Base-by-base conservation (phyloP, 2,888 invertebrate genomes). In the Catocala sponsa region DNA sequence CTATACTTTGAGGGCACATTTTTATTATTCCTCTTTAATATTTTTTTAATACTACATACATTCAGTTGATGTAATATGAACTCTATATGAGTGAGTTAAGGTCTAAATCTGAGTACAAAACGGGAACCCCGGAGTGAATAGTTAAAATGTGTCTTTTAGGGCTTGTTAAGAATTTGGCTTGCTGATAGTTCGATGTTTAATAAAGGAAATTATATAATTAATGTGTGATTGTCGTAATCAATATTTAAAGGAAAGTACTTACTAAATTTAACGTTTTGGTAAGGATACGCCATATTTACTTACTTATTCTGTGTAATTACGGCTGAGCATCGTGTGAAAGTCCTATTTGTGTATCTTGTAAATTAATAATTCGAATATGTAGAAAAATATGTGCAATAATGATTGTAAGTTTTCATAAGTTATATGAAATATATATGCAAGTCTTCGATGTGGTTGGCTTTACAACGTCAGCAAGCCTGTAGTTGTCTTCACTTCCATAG, bases 401-500 rank as follows among this genome's bases (percentile, higher is more conserved):
- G 70, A 59, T 67, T 74, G 64, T 62, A 62, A 64, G 59, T 72
- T n/a, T 63, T 57, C 33, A 43, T 51, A 52, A 62, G 38, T 68
- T 55, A 59, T 59, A 62, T 56, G 48, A 61, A 48, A 43, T 55
- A 49, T 63, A 52, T 59, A 55, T 57, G 59, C 59, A 51, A 63
- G 48, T 62, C 56, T 53, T 59, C n/a, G 48, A 64, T 64, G 70
- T 60, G 57, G 43, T 66, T 49, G 70, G 59, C 71, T 72, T 69
- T 49, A 57, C 59, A 68, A 59, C 66, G 61, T 73, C 79, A 77
- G 78, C 76, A 77, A 80, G 73, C 66, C 69, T 62, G 70, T 83
- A 77, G 76, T 46, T 70, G 61, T 67, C 61, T 78, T 83, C 91
- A 91, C 91, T 91, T 91, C 90, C 90, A 86, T 91, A 91, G 90